Conservation (phyloP, 2,888 invertebrate species). For the Epinotia demarniana region DNA sequence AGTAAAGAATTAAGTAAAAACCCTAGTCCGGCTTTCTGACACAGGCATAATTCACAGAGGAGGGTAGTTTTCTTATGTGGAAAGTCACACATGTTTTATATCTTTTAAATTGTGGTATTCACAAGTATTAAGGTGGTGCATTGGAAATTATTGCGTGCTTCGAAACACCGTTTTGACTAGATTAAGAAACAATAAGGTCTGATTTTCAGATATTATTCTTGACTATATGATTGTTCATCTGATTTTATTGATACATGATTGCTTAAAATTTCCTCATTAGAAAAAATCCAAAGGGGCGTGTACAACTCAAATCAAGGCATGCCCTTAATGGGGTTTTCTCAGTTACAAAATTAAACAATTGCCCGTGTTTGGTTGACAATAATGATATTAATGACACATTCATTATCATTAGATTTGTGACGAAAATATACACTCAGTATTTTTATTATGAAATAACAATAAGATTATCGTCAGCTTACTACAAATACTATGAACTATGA, state of each 20-base stretch:
- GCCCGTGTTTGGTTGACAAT: not conserved
- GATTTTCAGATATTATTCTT: too few species aligned
- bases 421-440: slow-evolving; percentile 1
- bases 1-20: not conserved
- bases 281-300: too few species aligned
- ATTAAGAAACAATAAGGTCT: too few species aligned
- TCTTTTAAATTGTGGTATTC: not conserved
- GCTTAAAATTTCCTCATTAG: too few species aligned
- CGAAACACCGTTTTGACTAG: too few species aligned
- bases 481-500: not conserved
- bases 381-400: not conserved
- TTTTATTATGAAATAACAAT: slow-evolving; percentile 12
- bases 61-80: not conserved
- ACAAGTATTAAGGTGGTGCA: too few species aligned
- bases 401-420: slow-evolving; percentile 10
- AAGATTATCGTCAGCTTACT: slow-evolving; percentile 2
- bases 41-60: not conserved
- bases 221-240: too few species aligned
- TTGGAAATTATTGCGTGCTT: too few species aligned
- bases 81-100: too few species aligned
- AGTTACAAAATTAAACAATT: not conserved
- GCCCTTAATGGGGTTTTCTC: not conserved
- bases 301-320: too few species aligned
- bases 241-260: too few species aligned
- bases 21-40: not conserved